A percentile compares a stretch with the other conserved stretches of the same genome.
Evolutionary conservation across 1,140 invertebrate species (phyloP).

Genomic region (Prorops nasuta): DNA sequence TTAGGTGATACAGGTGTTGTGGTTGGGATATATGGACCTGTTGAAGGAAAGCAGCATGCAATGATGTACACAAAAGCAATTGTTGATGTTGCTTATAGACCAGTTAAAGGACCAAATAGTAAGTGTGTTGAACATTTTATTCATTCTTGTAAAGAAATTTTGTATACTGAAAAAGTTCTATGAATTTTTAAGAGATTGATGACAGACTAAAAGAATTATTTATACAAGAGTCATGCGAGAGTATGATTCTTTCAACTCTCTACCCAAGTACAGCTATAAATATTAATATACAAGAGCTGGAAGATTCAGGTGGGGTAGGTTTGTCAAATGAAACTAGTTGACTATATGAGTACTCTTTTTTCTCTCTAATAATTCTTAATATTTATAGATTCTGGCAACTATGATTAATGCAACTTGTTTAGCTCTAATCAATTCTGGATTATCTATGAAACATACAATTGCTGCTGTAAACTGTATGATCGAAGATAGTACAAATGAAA

Average conservation of each 20-base stretch:
- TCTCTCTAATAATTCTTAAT: slow-evolving; percentile 7
- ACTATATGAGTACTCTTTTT: neutral
- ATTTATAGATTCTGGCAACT: slow-evolving; percentile 70
- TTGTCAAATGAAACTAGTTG: slow-evolving; percentile 1
- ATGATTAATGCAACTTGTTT: slow-evolving; percentile 80
- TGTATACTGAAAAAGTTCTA: slow-evolving; percentile 3
- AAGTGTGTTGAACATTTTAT: slow-evolving; percentile 32
- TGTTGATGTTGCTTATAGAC: slow-evolving; percentile 75
- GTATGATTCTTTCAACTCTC: slow-evolving; percentile 65
- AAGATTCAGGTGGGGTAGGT: slow-evolving; percentile 78
- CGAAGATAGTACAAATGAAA: slow-evolving; percentile 59
- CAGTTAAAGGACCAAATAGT: slow-evolving; percentile 75
- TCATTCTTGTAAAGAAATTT: neutral
- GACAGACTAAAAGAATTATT: slow-evolving; percentile 75
- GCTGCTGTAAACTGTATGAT: slow-evolving; percentile 76
- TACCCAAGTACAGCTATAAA: slow-evolving; percentile 78
- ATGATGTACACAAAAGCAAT: slow-evolving; percentile 75
- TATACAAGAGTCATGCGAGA: slow-evolving; percentile 74
- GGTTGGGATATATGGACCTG: slow-evolving; percentile 79
- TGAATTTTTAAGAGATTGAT: slow-evolving; percentile 58
- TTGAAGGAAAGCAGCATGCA: slow-evolving; percentile 76
- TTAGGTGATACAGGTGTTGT: slow-evolving; percentile 75
- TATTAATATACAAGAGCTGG: slow-evolving; percentile 82
- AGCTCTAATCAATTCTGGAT: slow-evolving; percentile 75
- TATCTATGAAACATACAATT: slow-evolving; percentile 77